Conservation (phyloP, 2,888 invertebrate species). For the Apotomis betuletana region DNA sequence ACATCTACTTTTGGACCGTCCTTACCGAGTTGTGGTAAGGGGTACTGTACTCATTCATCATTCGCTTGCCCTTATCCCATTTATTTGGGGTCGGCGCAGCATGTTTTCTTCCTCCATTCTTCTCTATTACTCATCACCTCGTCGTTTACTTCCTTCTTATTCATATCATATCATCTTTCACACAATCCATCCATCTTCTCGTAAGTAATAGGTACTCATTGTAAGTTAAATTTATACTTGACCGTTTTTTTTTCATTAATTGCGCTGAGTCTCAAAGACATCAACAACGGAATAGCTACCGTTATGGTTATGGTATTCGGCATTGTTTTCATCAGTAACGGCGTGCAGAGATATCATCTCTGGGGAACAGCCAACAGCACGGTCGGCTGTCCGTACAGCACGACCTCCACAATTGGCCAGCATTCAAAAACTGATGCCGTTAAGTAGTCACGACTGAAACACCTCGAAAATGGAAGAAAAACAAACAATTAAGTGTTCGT, state of each 20-base stretch:
- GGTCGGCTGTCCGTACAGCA: slow-evolving; percentile 33
- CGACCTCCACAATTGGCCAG: slow-evolving; percentile 36
- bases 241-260: neutral
- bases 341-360: slow-evolving; percentile 36
- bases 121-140: too few relatives aligned
- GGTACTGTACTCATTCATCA: too few relatives aligned
- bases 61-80: too few relatives aligned
- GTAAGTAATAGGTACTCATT: too few relatives aligned
- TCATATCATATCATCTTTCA: too few relatives aligned
- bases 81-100: too few relatives aligned
- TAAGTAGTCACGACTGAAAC: slow-evolving; percentile 36
- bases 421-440: slow-evolving; percentile 39
- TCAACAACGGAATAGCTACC: slow-evolving; percentile 5
- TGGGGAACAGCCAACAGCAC: slow-evolving; percentile 36
- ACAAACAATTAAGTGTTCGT: slow-evolving; percentile 11
- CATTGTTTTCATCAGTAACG: slow-evolving; percentile 36
- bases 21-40: too few relatives aligned
- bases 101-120: too few relatives aligned
- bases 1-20: too few relatives aligned
- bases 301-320: slow-evolving; percentile 29
- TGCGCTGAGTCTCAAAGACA: neutral
- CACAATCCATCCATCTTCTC: too few relatives aligned
- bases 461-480: slow-evolving; percentile 17
- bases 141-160: too few relatives aligned
- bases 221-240: too few relatives aligned